Conservation (phyloP, 2,113 vertebrate genomes). For the Delphinus delphis region DNA sequence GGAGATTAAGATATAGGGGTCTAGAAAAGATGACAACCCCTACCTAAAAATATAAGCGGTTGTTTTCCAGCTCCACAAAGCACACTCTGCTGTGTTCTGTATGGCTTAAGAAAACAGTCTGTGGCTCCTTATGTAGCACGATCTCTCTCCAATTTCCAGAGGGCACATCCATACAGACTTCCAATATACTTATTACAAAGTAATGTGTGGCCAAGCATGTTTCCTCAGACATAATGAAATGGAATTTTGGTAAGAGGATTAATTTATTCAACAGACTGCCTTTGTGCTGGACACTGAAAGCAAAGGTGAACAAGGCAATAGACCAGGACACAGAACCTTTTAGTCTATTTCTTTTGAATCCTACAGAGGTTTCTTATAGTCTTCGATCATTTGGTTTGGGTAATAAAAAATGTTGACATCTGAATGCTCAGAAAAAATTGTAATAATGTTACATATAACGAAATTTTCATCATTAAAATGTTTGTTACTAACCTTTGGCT, state of each 20-base stretch:
- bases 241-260: background rate
- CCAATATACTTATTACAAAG: background rate
- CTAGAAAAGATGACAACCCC: background rate
- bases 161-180: background rate
- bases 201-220: background rate
- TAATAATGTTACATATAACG: background rate
- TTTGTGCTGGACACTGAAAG: background rate
- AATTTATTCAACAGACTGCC: slow-evolving; percentile 9
- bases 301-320: slow-evolving; percentile 11
- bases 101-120: background rate
- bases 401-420: slow-evolving; percentile 5
- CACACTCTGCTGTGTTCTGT: fast-evolving
- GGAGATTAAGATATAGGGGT: background rate
- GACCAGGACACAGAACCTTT: background rate
- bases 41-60: background rate
- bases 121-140: background rate
- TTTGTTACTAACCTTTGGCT: background rate
- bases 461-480: slow-evolving; percentile 41
- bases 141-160: background rate
- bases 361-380: background rate
- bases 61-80: background rate
- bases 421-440: background rate
- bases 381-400: background rate
- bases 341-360: background rate
- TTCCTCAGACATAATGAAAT: slow-evolving; percentile 1